Conservation (phyloP, 2,797 vertebrate species). For the Myotis vivesi region DNA sequence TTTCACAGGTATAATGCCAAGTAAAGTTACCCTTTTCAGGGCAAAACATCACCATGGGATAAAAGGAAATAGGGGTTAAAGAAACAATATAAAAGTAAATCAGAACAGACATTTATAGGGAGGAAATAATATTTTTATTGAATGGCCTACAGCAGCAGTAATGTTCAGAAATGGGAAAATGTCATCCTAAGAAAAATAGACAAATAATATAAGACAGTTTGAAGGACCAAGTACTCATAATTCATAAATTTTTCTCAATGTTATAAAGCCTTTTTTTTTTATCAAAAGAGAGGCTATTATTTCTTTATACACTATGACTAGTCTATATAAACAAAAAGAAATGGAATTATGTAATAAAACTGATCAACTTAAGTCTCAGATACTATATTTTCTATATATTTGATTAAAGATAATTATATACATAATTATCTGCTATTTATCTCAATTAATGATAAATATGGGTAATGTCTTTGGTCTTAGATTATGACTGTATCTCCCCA, state of each 20-base stretch:
- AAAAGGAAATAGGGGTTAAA: constrained; percentile 68
- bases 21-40: constrained; percentile 48
- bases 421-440: not conserved
- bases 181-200: constrained; percentile 47
- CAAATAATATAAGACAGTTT: constrained; percentile 44
- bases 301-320: not conserved
- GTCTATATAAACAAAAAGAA: not conserved
- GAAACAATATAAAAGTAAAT: constrained; percentile 69
- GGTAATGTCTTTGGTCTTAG: constrained; percentile 11
- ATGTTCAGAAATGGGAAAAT: constrained; percentile 62
- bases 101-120: constrained; percentile 9
- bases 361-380: not conserved
- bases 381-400: not conserved
- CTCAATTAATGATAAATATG: not conserved
- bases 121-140: constrained; percentile 52
- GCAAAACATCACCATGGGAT: constrained; percentile 35
- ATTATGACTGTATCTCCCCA: not conserved
- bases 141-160: not conserved
- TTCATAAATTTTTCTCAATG: constrained; percentile 28
- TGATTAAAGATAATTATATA: not conserved
- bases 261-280: constrained; percentile 31
- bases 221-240: constrained; percentile 45
- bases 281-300: constrained; percentile 10
- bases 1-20: constrained; percentile 54
- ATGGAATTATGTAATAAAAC: not conserved